Conservation (phyloP, 1,140 invertebrate species). For the Hylaeus volcanicus region DNA sequence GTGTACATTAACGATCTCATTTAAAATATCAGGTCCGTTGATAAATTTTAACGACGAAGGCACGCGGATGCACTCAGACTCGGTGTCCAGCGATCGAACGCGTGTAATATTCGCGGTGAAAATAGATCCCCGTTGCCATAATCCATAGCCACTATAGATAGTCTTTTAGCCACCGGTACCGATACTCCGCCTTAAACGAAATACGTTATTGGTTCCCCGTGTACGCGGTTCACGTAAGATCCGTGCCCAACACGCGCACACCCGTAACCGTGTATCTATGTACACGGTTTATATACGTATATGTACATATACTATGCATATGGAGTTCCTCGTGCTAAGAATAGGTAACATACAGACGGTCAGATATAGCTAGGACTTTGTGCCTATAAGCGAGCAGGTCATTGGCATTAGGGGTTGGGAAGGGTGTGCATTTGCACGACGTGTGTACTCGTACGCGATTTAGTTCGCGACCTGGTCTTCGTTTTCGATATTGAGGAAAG, state of each 20-base stretch:
- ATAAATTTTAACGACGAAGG: background rate
- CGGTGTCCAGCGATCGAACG: background rate
- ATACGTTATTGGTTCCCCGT: conserved; percentile 63
- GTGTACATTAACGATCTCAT: too few relatives aligned
- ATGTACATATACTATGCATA: conserved; percentile 62
- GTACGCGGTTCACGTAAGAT: conserved; percentile 48
- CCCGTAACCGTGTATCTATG: conserved; percentile 27
- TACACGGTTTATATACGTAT: conserved; percentile 36
- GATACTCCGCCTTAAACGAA: conserved; percentile 28
- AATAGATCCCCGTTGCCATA: conserved; percentile 1
- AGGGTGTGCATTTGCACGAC: conserved; percentile 67
- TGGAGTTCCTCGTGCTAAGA: conserved; percentile 72
- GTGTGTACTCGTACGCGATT: conserved; percentile 54
- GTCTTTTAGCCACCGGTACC: background rate
- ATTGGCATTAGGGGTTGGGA: conserved; percentile 75
- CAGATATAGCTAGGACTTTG: conserved; percentile 74
- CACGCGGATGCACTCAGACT: background rate
- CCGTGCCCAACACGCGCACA: conserved; percentile 32
- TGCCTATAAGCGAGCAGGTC: conserved; percentile 76
- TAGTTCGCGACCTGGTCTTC: conserved; percentile 31
- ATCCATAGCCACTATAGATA: background rate
- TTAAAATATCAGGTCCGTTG: background rate
- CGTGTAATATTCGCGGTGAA: background rate
- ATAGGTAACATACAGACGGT: conserved; percentile 74
- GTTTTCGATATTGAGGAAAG: too few relatives aligned